Conservation (phyloP, 2,888 invertebrate species). For the Trissolcus japonicus region DNA sequence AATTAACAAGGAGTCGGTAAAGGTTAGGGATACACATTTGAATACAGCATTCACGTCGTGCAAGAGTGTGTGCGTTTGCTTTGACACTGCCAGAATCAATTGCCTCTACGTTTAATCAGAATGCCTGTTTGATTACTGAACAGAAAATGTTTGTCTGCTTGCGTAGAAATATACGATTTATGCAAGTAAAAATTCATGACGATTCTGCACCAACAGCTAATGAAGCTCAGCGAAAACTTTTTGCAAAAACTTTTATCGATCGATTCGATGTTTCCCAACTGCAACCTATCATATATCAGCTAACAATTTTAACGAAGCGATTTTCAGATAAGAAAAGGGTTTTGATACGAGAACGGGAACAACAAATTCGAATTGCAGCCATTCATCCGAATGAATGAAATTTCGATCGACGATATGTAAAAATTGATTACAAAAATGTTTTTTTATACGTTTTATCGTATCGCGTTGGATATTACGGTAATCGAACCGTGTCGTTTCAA, state of each 20-base stretch:
- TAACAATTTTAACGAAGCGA: slow-evolving; percentile 19
- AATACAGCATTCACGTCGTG: slow-evolving; percentile 10
- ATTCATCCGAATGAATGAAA: background rate
- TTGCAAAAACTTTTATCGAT: slow-evolving; percentile 10
- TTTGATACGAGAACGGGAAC: background rate
- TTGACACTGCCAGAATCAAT: slow-evolving; percentile 28
- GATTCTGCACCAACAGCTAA: slow-evolving; percentile 9
- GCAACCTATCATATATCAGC: slow-evolving; percentile 4
- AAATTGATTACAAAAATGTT: no score
- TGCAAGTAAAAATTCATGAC: background rate
- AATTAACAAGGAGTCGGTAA: slow-evolving; percentile 45
- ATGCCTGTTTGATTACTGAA: slow-evolving; percentile 20
- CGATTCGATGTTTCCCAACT: slow-evolving; percentile 7
- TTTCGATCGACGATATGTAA: no score
- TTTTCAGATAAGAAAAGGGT: no score
- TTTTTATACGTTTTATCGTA: slow-evolving; percentile 18
- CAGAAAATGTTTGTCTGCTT: slow-evolving; percentile 16
- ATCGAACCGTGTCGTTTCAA: no score
- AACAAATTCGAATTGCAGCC: background rate
- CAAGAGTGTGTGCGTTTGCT: slow-evolving; percentile 12
- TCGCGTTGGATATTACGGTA: slow-evolving; percentile 1
- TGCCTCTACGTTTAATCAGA: slow-evolving; percentile 26
- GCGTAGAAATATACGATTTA: no score
- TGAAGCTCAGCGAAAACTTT: background rate
- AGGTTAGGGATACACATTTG: slow-evolving; percentile 48